These are phyloP conservation scores for Lepisosteus osseus DNA, from an alignment of 2,113 vertebrate species.

Conservation along the genomic window DNA sequence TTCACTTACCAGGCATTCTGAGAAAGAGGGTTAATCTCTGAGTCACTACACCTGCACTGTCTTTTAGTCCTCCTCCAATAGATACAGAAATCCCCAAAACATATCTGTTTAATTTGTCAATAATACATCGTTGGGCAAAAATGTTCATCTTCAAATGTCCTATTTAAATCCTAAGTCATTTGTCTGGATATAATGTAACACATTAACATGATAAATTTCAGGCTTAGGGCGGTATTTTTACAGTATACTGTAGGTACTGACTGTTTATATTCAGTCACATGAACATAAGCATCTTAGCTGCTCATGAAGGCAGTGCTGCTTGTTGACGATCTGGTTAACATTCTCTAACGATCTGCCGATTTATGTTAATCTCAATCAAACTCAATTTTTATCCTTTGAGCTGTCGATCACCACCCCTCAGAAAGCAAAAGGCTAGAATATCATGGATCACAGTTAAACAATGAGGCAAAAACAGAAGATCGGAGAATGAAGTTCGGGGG, in stretches of 20 bases:
- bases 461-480: slow-evolving; percentile 11
- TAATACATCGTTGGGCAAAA: too few relatives aligned
- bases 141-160: too few relatives aligned
- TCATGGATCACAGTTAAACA: slow-evolving; percentile 40
- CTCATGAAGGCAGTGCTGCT: slow-evolving; percentile 52
- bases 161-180: too few relatives aligned
- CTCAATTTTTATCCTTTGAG: slow-evolving; percentile 30
- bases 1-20: background rate
- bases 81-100: background rate
- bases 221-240: slow-evolving; percentile 23
- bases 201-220: too few relatives aligned
- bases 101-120: background rate
- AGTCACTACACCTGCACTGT: background rate
- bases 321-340: slow-evolving; percentile 54
- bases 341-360: slow-evolving; percentile 49
- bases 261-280: slow-evolving; percentile 50
- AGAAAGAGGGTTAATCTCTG: background rate
- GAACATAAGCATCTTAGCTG: slow-evolving; percentile 52
- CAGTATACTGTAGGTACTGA: slow-evolving; percentile 46
- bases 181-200: background rate
- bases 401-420: too few relatives aligned
- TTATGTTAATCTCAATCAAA: slow-evolving; percentile 53
- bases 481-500: background rate
- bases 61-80: background rate
- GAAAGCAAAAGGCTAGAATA: slow-evolving; percentile 16